Conservation (phyloP, 1,140 invertebrate genomes). For the Ptiloglossa arizonensis region DNA sequence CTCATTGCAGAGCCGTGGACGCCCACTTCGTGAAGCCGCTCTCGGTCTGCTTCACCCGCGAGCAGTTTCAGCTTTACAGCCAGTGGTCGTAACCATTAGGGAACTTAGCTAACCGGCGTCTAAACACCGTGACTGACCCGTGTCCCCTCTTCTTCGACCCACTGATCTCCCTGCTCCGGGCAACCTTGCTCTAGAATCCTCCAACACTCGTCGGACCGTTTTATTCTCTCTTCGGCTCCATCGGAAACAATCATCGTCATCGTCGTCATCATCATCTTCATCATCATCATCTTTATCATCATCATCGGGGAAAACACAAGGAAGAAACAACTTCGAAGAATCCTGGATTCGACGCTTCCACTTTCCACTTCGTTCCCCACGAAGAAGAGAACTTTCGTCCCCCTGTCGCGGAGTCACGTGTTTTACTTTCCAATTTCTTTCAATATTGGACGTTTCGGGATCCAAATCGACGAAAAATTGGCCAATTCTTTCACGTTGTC, state of each 20-base stretch:
- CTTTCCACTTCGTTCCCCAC: background rate
- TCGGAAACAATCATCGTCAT: background rate
- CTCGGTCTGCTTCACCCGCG: constrained; percentile 89
- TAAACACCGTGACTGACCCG: constrained; percentile 51
- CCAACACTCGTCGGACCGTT: constrained; percentile 36
- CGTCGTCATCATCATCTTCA: no score
- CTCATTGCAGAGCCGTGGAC: constrained; percentile 93
- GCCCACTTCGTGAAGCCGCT: constrained; percentile 97
- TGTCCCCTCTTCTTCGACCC: constrained; percentile 70
- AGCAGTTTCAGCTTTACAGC: constrained; percentile 86
- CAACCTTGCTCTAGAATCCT: constrained; percentile 71
- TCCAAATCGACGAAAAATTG: no score
- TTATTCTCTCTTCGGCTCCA: constrained; percentile 25
- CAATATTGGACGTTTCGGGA: no score
- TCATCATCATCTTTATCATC: no score
- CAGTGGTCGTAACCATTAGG: constrained; percentile 90
- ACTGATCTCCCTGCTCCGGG: constrained; percentile 73
- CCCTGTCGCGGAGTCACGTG: background rate
- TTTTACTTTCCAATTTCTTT: no score
- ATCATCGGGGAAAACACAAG: background rate
- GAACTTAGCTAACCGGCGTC: constrained; percentile 73
- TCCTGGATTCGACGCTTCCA: background rate
- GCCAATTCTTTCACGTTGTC: no score
- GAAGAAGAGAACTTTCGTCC: background rate
- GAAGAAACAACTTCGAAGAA: background rate